phyloP scores from a whole-genome alignment of 2,888 invertebrate genomes.

The Creontiades dilutus region DNA sequence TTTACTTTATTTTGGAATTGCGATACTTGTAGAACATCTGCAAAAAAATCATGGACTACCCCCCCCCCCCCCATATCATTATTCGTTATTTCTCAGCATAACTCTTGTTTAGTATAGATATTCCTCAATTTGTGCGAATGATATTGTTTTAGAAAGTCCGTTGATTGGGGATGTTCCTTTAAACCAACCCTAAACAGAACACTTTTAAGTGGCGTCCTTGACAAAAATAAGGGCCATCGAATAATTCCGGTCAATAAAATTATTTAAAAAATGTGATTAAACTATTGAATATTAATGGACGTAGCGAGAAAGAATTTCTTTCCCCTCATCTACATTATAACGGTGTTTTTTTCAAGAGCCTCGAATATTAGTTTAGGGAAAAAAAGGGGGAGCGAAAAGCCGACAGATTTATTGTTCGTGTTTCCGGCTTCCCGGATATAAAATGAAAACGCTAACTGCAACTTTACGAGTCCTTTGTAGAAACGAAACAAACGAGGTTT shows the following conservation, averaged over 20 bases:
- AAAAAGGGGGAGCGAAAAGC: neutral
- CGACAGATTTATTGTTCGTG: conserved; percentile 48
- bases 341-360: neutral
- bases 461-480: conserved; percentile 50
- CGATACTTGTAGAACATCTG: too few relatives aligned
- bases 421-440: conserved; percentile 52
- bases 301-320: neutral
- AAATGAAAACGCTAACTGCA: conserved; percentile 60
- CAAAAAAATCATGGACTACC: too few relatives aligned
- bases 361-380: conserved; percentile 8
- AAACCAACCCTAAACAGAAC: too few relatives aligned
- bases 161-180: too few relatives aligned
- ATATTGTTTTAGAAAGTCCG: too few relatives aligned
- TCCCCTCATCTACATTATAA: conserved; percentile 3
- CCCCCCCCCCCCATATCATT: too few relatives aligned
- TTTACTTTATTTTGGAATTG: too few relatives aligned
- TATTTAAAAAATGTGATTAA: conserved; percentile 4
- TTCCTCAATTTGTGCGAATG: too few relatives aligned
- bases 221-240: neutral
- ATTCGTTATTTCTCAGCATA: too few relatives aligned
- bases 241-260: neutral
- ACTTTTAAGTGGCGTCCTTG: neutral
- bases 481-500: conserved; percentile 55
- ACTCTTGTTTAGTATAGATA: too few relatives aligned
- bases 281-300: conserved; percentile 25